Evolutionary conservation across 2,797 vertebrate genomes (phyloP), one percentile per base, ranked within the genome.

Genomic region (Acanthis flammea): DNA sequence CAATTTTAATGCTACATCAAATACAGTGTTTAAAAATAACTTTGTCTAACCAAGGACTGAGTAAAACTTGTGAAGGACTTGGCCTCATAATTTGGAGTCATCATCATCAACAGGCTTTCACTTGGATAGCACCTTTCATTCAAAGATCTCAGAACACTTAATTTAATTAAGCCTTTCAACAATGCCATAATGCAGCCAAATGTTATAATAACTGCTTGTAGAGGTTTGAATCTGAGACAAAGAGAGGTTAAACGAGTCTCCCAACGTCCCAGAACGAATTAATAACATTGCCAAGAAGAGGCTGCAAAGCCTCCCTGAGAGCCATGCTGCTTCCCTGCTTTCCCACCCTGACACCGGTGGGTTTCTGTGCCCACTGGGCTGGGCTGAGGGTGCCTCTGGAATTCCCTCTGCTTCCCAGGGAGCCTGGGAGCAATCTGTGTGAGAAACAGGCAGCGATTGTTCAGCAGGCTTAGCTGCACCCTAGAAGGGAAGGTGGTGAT

Each of bases 121-220:
- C 67, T 96, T 96, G 95, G 94, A 96, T 95, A 96, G 89, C 91
- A 97, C 91, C 96, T 96, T 96, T 95, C 94, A 92, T 92, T 94
- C 95, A 94, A 96, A 94, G 76, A 95, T 95, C 92, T 96, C 91
- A 1, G 90, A 92, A 90, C 91, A 88, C 92, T 97, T 96, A 92
- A 94, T 96, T 96, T 91, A 96, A 97, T 96, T 96, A 96, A 94
- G 90, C 90, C 95, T 97, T 97, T 96, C 95, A 97, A 94, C 96
- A 96, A 95, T 92, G 80, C 76, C 91, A 67, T 90, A 54, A 96
- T 21, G 71, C 95, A 96, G 91, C 91, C 95, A 96, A 96, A 95
- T 95, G 92, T 95, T 95, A 96, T 90, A 96, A 96, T 94, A 96
- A 96, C 95, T 85, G 63, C 92, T 94, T 90, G 90, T 91, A 95